Evolutionary conservation across 2,113 vertebrate genomes (phyloP), one percentile per base, ranked within the genome.

Genomic region (Malurus cyaneus): DNA sequence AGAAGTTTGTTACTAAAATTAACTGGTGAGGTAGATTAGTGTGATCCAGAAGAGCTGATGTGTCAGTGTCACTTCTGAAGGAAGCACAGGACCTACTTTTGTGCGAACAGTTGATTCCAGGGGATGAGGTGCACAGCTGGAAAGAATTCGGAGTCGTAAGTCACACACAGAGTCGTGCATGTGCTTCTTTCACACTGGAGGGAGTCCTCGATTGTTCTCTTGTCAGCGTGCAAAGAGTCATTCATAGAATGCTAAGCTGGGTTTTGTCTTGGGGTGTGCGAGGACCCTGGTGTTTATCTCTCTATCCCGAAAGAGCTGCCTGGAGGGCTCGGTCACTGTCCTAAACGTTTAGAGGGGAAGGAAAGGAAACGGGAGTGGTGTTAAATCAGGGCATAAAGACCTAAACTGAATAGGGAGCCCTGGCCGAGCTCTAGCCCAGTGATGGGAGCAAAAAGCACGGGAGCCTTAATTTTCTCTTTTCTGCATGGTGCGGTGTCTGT

Each of bases 291-390:
- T 54, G 24, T 25, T 56, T 14, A 16, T 41, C 18, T 69, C 29
- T 25, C 24, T 36, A 81, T 44, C 44, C 26, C 56, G 56, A 23
- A 36, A 1, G 31, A 67, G 41, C n/a, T 78, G 57, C 25, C 8
- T 46, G 36, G 44, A 76, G 15, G 9, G 49, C 19, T 84, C 0
- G 0, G 10, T 71, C 0, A 0, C 46, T 54, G 14, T 26, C n/a
- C 50, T 74, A 28, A 53, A 54, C 8, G 16, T 62, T 80, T 26
- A 53, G 53, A 60, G 16, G 19, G 28, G 36, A 80, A 34, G 24
- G 24, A 62, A 65, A 70, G 14, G 56, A 54, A 83, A 42, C 32
- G 24, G 52, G 59, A 77, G n/a, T 46, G 20, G 14, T 73, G 42
- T 69, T 89, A 88, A 86, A 34, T 62, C 18, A 26, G 59, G 14